phyloP scores from a whole-genome alignment of 35 echinoderm and acorn worm genomes.

The Patiria miniata region DNA sequence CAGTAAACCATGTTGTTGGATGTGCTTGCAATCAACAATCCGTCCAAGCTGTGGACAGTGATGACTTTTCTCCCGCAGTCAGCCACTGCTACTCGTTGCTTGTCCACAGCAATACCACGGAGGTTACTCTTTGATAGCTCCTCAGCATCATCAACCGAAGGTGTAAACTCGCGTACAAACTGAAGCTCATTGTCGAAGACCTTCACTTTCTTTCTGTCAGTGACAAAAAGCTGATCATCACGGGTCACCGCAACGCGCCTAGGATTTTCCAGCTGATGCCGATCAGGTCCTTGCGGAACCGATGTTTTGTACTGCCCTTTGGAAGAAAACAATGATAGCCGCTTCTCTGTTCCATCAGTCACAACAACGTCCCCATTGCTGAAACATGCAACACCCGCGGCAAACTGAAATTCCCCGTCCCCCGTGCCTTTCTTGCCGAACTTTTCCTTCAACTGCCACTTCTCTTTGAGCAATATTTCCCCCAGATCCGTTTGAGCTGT shows the following conservation, averaged over 20 bases:
- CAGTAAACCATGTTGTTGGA: too few species aligned
- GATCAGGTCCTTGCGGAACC: not conserved
- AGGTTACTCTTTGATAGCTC: too few species aligned
- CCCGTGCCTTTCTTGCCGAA: not conserved
- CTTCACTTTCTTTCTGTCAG: constrained; percentile 1
- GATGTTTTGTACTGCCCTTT: not conserved
- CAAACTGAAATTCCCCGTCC: constrained; percentile 2
- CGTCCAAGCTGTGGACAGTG: not conserved
- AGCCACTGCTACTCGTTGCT: not conserved
- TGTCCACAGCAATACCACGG: not conserved
- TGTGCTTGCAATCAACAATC: not conserved
- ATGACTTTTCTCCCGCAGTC: not conserved
- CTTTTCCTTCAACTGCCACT: too few species aligned
- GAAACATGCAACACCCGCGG: constrained; percentile 1
- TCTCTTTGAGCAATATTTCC: too few species aligned
- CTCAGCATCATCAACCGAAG: not conserved
- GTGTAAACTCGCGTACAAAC: not conserved
- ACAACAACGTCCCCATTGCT: constrained; percentile 28
- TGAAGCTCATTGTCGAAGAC: constrained; percentile 2
- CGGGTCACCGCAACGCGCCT: constrained; percentile 4
- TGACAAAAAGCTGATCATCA: constrained; percentile 13
- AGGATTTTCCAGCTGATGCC: not conserved
- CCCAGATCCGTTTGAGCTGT: too few species aligned
- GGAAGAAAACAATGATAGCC: not conserved
- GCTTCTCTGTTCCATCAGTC: not conserved